Evolutionary conservation across 2,113 vertebrate genomes (phyloP).

Genomic region (Etheostoma cragini): DNA sequence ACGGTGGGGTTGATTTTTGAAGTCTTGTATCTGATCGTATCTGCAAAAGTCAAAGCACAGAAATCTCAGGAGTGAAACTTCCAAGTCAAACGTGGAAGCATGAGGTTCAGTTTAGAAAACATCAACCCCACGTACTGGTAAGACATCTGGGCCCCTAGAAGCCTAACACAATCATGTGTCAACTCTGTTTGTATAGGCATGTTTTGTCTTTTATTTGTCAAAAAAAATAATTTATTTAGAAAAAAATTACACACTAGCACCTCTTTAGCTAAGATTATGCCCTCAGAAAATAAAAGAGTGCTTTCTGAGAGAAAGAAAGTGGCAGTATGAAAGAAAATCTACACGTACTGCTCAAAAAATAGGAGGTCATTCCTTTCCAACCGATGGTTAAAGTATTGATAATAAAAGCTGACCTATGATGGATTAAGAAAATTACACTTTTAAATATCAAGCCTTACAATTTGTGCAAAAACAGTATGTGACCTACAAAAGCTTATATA

Average conservation of each 20-base stretch:
- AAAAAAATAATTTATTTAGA: slow-evolving; percentile 61
- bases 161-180: slow-evolving; percentile 75
- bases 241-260: slow-evolving; percentile 72
- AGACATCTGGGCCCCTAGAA: slow-evolving; percentile 60
- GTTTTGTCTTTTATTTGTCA: slow-evolving; percentile 29
- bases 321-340: slow-evolving; percentile 66
- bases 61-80: slow-evolving; percentile 49
- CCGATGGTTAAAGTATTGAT: slow-evolving; percentile 73
- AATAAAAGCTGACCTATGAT: slow-evolving; percentile 84
- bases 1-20: slow-evolving; percentile 7
- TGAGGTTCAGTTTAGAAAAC: slow-evolving; percentile 48
- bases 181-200: slow-evolving; percentile 58
- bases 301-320: slow-evolving; percentile 57
- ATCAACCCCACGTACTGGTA: slow-evolving; percentile 48
- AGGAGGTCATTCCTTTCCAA: slow-evolving; percentile 57
- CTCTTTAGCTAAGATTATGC: slow-evolving; percentile 66
- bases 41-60: slow-evolving; percentile 34
- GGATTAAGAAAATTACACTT: slow-evolving; percentile 82
- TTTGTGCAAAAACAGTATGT: slow-evolving; percentile 95
- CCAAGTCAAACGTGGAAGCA: slow-evolving; percentile 54
- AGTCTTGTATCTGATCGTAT: slow-evolving; percentile 16
- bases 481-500: slow-evolving; percentile 87
- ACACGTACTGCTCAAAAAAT: slow-evolving; percentile 66
- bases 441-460: slow-evolving; percentile 89
- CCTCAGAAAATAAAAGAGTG: slow-evolving; percentile 67